Conservation (phyloP, 2,797 vertebrate species). For the Eulemur coronatus region DNA sequence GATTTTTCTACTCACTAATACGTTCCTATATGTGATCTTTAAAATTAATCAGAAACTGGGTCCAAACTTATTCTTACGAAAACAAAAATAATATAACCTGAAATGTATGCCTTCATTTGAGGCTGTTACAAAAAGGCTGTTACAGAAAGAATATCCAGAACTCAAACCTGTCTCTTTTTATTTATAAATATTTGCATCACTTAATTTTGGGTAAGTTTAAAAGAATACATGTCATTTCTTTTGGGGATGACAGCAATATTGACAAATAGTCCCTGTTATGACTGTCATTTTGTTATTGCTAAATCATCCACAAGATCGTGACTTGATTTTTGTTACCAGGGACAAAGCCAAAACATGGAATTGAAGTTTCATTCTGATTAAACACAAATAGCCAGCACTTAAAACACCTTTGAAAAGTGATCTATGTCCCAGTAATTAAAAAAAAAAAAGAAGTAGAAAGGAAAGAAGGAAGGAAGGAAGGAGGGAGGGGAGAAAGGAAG, state of each 20-base stretch:
- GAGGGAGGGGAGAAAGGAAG: background rate
- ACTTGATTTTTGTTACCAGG: slow-evolving; percentile 51
- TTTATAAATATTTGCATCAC: slow-evolving; percentile 52
- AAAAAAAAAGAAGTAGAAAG: background rate
- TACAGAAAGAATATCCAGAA: background rate
- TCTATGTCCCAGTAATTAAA: background rate
- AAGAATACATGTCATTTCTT: slow-evolving; percentile 51
- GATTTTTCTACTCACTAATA: slow-evolving; percentile 1
- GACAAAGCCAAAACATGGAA: slow-evolving; percentile 27
- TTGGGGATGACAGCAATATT: slow-evolving; percentile 18
- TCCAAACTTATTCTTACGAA: slow-evolving; percentile 24
- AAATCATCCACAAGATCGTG: slow-evolving; percentile 52
- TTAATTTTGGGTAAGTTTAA: slow-evolving; percentile 49
- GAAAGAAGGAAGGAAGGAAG: background rate
- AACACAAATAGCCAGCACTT: slow-evolving; percentile 55
- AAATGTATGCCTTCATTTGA: slow-evolving; percentile 20
- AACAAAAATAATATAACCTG: background rate
- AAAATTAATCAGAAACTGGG: slow-evolving; percentile 39
- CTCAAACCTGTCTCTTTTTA: slow-evolving; percentile 45
- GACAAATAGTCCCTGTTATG: slow-evolving; percentile 10
- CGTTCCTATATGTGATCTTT: slow-evolving; percentile 10
- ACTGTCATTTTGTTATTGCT: slow-evolving; percentile 48
- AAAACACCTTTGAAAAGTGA: slow-evolving; percentile 39
- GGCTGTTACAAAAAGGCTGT: slow-evolving; percentile 38
- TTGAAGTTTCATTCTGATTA: slow-evolving; percentile 53